Base-by-base conservation (phyloP, 2,113 vertebrate species). In the Nibea coibor region DNA sequence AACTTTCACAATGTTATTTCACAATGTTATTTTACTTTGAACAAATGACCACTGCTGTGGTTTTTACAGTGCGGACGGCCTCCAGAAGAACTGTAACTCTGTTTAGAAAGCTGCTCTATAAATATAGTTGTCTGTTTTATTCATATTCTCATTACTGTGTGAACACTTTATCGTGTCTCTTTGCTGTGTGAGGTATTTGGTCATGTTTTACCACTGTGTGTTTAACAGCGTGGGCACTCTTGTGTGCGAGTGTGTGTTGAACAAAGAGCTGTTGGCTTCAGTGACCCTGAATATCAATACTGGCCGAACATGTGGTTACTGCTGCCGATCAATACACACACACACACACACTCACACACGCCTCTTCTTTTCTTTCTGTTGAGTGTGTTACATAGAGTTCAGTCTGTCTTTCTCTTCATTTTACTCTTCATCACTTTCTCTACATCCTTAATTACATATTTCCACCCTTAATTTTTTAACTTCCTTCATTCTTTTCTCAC, bases 221-320 rank as follows among this genome's bases (percentile, higher is more conserved):
- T 47, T 24, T 53, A 75, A 63, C 42, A 22, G 42, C 66, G 67
- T 62, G 31, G 45, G 47, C 66, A 53, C 12, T 39, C 19, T 9
- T 54, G 73, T 65, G 62, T 50, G 58, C 31, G 57, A 22, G 35
- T 70, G 51, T 72, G 51, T 68, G 70, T 61, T 81, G 54, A 74
- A 80, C 78, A 80, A 80, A 80, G 69, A 80, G 61, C 61, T 65
- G 58, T 71, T 76, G 66, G 72, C 66, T 82, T 76, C 58, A 69
- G 70, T 79, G 64, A 84, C 69, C 69, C 69, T 48, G 69, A 62
- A 69, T 63, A 74, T 84, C 82, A 84, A 84, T 79, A 79, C 42
- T 31, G 75, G 56, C 64, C 64, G 14, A 69, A 69, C 75, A 72
- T 83, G 75, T 69, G 81, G 75, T 59, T 73, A 73, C 61, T 65